A percentile compares a stretch with the other conserved stretches of the same genome.
Evolutionary conservation across 2,797 vertebrate genomes (phyloP).

Genomic region (Propithecus perrieri): DNA sequence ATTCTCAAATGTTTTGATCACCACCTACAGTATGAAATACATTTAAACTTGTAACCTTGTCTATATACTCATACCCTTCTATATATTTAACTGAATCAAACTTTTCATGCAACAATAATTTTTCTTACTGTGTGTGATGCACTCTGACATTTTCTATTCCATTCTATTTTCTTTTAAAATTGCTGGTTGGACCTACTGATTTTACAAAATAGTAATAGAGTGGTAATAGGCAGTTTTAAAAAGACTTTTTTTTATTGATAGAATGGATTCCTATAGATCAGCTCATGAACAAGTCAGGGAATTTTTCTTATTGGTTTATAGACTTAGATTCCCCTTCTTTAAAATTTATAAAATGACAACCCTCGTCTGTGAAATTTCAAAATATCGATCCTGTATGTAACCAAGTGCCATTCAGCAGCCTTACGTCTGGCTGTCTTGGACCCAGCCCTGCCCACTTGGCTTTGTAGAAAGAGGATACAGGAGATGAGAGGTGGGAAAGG

Average conservation of each 20-base stretch:
- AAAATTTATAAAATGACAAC: not conserved
- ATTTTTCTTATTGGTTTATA: not conserved
- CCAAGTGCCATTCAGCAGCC: not conserved
- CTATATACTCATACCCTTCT: not conserved
- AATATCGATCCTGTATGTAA: not conserved
- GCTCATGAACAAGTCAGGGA: not conserved
- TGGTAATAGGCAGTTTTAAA: not conserved
- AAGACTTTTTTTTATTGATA: not conserved
- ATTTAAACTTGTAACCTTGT: not conserved
- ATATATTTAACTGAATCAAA: not conserved
- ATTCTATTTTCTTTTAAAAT: not conserved
- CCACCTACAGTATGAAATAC: not conserved
- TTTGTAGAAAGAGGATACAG: not conserved
- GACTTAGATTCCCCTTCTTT: not conserved
- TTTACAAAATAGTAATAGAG: not conserved
- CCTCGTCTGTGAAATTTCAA: not conserved
- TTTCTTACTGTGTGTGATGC: not conserved
- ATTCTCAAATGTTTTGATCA: not conserved
- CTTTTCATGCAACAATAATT: not conserved
- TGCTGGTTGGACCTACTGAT: not conserved
- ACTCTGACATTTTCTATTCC: not conserved
- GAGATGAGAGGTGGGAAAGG: not conserved
- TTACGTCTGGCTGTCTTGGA: not conserved
- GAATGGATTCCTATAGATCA: not conserved
- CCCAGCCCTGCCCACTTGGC: not conserved